Base-by-base conservation (phyloP, 2,888 invertebrate genomes). In the Anticlea derivata region DNA sequence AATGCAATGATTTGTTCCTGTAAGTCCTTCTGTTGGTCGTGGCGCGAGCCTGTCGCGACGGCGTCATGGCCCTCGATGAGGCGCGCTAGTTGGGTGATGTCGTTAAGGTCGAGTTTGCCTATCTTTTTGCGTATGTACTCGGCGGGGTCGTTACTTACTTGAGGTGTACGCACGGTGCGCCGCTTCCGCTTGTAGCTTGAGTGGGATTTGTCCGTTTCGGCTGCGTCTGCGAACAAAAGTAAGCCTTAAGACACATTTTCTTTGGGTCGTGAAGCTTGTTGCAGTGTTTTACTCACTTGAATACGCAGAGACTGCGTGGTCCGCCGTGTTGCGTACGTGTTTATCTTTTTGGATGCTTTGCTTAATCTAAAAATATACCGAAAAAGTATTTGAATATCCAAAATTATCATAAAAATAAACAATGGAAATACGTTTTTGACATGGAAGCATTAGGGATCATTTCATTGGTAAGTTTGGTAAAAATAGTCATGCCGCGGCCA, bases 81-180 rank as follows among this genome's bases (percentile, higher is more conserved):
- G 4, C 81, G 78, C 8, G 85, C 86, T 39, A 89, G 68, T 39
- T 80, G 76, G 1, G 84, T 81, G 43, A 89, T 81, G 46, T 87
- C 86, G 43, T 86, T 79, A 55, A 89, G 78, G 54, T 85, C 79
- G 50, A 89, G 74, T 64, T 80, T 81, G 35, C 84, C 88, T 61
- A 88, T 83, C 66, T 82, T 77, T 69, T 78, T 79, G 54, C 84
- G 75, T 39, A 88, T 79, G 60, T 80, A 82, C 49, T 88, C 89
- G 3, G 80, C 80, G 1, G 84, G 71, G 38, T 85, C 86, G 59
- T 65, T 87, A 89, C 89, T 89, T 87, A 89, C 89, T 78, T 87
- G 85, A 40, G 78, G 73, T 1, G 75, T 64, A 35, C 86, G 80
- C 35, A 75, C 57, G 39, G 80, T 69, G 56, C 88, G 86, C 4